phyloP scores from a whole-genome alignment of 2,797 vertebrate genomes.

The Hydrocynus forskahlii region DNA sequence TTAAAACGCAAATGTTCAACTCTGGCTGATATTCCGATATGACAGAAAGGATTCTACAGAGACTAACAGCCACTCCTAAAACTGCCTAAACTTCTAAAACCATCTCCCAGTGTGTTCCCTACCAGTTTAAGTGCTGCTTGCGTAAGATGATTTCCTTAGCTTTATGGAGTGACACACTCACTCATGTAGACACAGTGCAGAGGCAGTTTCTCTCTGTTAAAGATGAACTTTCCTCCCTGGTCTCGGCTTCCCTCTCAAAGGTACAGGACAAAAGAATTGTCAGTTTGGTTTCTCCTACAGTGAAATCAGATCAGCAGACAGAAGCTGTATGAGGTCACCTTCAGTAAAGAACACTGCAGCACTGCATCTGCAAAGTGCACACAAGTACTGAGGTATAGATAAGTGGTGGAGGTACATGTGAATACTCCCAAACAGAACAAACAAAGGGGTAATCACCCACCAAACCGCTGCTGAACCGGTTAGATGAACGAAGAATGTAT shows the following conservation, averaged over 20 bases:
- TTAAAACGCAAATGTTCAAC: background rate
- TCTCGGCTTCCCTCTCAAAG: background rate
- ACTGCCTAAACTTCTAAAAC: background rate
- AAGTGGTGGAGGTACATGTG: background rate
- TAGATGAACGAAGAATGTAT: background rate
- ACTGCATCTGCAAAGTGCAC: background rate
- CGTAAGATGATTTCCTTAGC: background rate
- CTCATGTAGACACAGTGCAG: background rate
- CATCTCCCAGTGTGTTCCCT: background rate
- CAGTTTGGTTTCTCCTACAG: conserved; percentile 5
- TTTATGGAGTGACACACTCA: background rate
- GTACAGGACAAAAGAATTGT: background rate
- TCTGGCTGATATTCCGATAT: background rate
- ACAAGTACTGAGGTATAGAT: background rate
- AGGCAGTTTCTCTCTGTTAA: conserved; percentile 9
- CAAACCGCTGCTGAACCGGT: background rate
- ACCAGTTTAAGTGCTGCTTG: background rate
- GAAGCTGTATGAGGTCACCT: conserved; percentile 24
- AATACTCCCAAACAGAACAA: background rate
- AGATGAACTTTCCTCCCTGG: background rate
- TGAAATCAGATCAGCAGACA: conserved; percentile 24
- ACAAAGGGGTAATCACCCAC: background rate
- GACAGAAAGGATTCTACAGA: background rate
- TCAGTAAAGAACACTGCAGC: conserved; percentile 1
- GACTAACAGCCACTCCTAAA: background rate